Conservation (phyloP, 35 echinoderm and acorn worm genomes). For the Ophiothrix spiculata region DNA sequence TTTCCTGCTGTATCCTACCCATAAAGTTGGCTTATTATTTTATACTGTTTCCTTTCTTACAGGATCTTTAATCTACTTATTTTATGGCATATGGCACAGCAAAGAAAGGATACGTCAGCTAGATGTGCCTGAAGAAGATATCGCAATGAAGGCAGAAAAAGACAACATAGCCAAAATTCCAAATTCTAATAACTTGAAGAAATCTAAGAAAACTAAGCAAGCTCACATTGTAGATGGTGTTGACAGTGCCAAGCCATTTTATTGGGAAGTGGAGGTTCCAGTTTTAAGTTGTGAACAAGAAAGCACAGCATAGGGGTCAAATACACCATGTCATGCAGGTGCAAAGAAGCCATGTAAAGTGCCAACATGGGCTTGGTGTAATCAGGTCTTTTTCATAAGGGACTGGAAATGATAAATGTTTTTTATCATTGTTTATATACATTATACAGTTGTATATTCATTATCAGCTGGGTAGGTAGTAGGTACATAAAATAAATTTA, state of each 20-base stretch:
- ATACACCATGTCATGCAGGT: too few relatives aligned
- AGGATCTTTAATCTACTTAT: slow-evolving; percentile 58
- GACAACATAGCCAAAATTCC: background rate
- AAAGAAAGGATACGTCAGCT: slow-evolving; percentile 24
- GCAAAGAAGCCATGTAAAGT: too few relatives aligned
- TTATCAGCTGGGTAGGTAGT: too few relatives aligned
- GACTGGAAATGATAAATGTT: too few relatives aligned
- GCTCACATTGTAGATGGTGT: background rate
- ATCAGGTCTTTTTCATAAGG: too few relatives aligned
- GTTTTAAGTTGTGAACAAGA: background rate
- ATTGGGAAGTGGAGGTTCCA: background rate
- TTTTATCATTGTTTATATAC: too few relatives aligned
- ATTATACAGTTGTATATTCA: too few relatives aligned
- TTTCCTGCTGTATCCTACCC: background rate
- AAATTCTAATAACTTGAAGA: background rate
- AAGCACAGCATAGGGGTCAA: background rate
- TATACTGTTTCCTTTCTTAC: background rate
- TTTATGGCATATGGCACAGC: slow-evolving; percentile 58
- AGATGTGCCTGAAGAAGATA: background rate
- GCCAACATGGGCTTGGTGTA: too few relatives aligned
- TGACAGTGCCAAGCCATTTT: background rate
- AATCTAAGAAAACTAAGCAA: background rate
- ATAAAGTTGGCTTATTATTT: background rate
- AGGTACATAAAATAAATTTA: too few relatives aligned
- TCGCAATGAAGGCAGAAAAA: background rate